phyloP scores from a whole-genome alignment of 1,140 invertebrate species.

The Paralvinella palmiformis region DNA sequence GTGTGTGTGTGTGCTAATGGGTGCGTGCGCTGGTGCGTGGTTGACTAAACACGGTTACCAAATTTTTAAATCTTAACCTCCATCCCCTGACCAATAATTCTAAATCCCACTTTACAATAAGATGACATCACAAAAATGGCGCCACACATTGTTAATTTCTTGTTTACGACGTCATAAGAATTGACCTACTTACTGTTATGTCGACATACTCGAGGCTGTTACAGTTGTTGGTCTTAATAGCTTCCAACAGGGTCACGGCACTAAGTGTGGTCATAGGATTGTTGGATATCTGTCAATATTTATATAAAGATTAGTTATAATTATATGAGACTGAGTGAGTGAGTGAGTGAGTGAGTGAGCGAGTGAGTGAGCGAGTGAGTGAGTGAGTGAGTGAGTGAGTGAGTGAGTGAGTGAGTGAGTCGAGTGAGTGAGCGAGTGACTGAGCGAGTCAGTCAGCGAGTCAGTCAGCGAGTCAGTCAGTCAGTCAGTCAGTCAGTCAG shows the following conservation, averaged over 20 bases:
- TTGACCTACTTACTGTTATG: neutral
- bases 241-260: neutral
- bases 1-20: neutral
- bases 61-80: too few species aligned
- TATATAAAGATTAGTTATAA: neutral
- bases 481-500: neutral
- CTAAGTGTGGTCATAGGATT: conserved; percentile 3
- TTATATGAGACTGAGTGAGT: neutral
- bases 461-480: too few species aligned
- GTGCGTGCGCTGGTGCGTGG: neutral
- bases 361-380: too few species aligned
- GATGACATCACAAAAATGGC: neutral
- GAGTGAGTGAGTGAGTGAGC: too few species aligned
- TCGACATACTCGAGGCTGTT: neutral
- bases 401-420: neutral
- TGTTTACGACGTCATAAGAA: neutral
- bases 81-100: neutral
- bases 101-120: neutral
- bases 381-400: neutral
- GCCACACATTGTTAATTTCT: neutral
- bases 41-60: too few species aligned
- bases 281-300: conserved; percentile 5
- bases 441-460: too few species aligned
- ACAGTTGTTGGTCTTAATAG: too few species aligned
- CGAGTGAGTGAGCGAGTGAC: too few species aligned